Evolutionary conservation across 2,888 invertebrate species (phyloP).

Genomic region (Catocala fraxini): DNA sequence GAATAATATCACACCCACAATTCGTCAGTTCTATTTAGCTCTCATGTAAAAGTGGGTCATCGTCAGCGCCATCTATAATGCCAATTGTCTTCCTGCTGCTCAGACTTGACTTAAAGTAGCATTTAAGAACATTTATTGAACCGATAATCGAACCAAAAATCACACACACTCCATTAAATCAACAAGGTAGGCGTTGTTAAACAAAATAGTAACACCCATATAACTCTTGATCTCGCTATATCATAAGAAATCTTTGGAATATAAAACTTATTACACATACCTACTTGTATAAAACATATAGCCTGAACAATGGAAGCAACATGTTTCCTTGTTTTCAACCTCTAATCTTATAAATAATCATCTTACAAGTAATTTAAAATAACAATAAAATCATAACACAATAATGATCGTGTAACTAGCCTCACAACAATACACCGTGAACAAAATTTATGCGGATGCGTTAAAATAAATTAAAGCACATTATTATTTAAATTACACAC

Average conservation of each 20-base stretch:
- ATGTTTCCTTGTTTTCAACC: slow-evolving; percentile 5
- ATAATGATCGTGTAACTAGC: slow-evolving; percentile 21
- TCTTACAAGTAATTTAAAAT: slow-evolving; percentile 21
- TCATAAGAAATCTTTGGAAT: not conserved
- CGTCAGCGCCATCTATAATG: too few species aligned
- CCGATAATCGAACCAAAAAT: too few species aligned
- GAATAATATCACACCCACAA: too few species aligned
- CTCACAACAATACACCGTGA: slow-evolving; percentile 19
- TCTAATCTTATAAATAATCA: slow-evolving; percentile 5
- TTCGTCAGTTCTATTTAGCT: too few species aligned
- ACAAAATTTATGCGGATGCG: slow-evolving; percentile 29
- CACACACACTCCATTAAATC: too few species aligned
- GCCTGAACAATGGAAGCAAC: not conserved
- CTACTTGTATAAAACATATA: not conserved
- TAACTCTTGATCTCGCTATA: not conserved
- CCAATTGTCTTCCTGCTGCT: too few species aligned
- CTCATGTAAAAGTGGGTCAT: too few species aligned
- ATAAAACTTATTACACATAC: too few species aligned
- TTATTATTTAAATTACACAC: slow-evolving; percentile 48
- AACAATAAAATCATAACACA: slow-evolving; percentile 29
- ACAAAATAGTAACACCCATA: too few species aligned
- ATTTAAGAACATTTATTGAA: too few species aligned
- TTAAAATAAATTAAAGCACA: slow-evolving; percentile 47
- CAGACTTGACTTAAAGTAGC: too few species aligned
- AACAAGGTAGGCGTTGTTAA: too few species aligned